These are phyloP conservation scores for Axis porcinus DNA, from an alignment of 2,113 vertebrate genomes.

Conservation along the genomic window DNA sequence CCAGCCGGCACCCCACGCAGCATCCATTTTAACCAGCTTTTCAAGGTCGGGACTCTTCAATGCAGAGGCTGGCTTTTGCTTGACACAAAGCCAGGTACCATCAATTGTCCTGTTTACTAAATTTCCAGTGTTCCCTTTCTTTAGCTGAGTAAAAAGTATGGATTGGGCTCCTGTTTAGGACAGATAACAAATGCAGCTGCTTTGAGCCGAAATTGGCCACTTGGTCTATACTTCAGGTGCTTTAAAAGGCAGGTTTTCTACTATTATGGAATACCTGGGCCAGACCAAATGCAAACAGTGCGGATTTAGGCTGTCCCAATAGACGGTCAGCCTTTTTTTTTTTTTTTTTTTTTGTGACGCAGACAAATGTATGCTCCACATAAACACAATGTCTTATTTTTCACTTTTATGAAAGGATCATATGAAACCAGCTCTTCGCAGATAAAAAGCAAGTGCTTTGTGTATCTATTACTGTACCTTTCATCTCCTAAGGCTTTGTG, in stretches of 20 bases:
- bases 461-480: constrained; percentile 61
- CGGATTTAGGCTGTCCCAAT: neutral
- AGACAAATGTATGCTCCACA: constrained; percentile 38
- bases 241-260: constrained; percentile 48
- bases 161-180: constrained; percentile 43
- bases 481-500: constrained; percentile 62
- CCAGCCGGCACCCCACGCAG: constrained; percentile 21
- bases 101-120: constrained; percentile 54
- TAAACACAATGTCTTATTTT: constrained; percentile 68
- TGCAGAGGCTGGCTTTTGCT: constrained; percentile 39
- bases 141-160: constrained; percentile 44
- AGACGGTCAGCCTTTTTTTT: neutral
- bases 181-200: constrained; percentile 65
- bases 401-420: constrained; percentile 49
- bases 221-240: constrained; percentile 41
- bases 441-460: constrained; percentile 59
- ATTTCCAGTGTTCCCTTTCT: constrained; percentile 47
- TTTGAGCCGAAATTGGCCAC: constrained; percentile 50
- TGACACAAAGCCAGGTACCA: constrained; percentile 58
- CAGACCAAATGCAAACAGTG: neutral
- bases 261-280: neutral
- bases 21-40: constrained; percentile 68
- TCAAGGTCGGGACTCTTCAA: constrained; percentile 68
- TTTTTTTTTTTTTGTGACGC: neutral
- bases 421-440: constrained; percentile 46